Base-by-base conservation (phyloP, 2,888 invertebrate genomes). In the Agrochola macilenta region DNA sequence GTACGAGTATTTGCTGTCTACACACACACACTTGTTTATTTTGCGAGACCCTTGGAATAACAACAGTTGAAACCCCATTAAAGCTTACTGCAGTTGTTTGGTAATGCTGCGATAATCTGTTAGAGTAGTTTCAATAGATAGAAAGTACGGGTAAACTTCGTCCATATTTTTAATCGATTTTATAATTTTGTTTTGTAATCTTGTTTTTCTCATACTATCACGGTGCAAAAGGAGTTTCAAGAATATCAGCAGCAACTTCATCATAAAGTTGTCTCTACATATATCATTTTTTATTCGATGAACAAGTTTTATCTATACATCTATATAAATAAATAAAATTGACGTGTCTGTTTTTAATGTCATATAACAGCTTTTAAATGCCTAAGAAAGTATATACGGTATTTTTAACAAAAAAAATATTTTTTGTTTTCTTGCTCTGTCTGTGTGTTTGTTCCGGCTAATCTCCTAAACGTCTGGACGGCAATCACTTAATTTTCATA, bases 11-110 rank as follows among this genome's bases (percentile, higher is more conserved):
- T 84, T 86, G 83, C 66, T 72, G 83, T 77, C 74, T 81, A 83
- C 72, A 83, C 86, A 86, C 79, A 79, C 39, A 7, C 63, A 70
- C 86, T 76, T 86, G 84, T 84, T 84, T 84, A 86, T 84, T 83
- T 74, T 83, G 83, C 57, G 54, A 84, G 83, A 69, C 83, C 86
- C 79, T 72, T 71, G 54, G 69, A 79, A 79, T 73, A 86, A 83
- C 83, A 84, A 73, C 72, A 69, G 74, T 74, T 70, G 70, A 76
- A 86, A 84, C 79, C 74, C 83, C 61, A 83, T 82, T 78, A 78
- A 74, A 75, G 69, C 74, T 69, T 65, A 66, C 83, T 52, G 82
- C 72, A 85, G 74, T 86, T 85, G 77, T 83, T 82, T 66, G 70
- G 57, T 76, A 74, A 79, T 58, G 57, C 68, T 74, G 58, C 64